phyloP scores from a whole-genome alignment of 2,797 vertebrate genomes.

The Cheirogaleus major region DNA sequence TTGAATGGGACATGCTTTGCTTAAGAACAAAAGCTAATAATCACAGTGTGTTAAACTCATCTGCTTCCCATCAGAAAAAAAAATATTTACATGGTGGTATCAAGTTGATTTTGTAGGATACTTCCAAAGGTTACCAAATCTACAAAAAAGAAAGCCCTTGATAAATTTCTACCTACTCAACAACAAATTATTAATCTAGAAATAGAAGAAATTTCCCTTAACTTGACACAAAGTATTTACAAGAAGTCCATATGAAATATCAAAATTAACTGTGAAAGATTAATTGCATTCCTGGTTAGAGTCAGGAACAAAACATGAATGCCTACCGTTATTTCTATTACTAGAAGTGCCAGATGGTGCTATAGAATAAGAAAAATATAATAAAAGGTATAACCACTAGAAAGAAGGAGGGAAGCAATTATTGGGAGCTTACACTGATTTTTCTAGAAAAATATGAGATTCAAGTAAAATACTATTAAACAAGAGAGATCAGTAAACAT shows the following conservation, averaged over 20 bases:
- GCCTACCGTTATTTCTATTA: background rate
- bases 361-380: background rate
- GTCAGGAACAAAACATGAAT: background rate
- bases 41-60: background rate
- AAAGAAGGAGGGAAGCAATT: background rate
- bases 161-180: background rate
- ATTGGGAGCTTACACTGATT: background rate
- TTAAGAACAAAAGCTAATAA: background rate
- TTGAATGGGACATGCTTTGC: background rate
- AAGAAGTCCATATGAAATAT: background rate
- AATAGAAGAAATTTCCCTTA: background rate
- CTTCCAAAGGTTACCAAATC: background rate
- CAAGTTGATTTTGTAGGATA: background rate
- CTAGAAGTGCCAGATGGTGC: background rate
- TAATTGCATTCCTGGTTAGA: background rate
- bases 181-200: background rate
- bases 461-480: background rate
- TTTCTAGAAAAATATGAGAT: background rate
- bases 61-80: background rate
- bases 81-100: background rate
- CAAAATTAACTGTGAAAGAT: background rate
- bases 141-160: background rate
- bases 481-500: background rate
- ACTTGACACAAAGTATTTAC: background rate
- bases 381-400: background rate